Evolutionary conservation across 2,113 vertebrate genomes (phyloP).

Genomic region (Addax nasomaculatus): DNA sequence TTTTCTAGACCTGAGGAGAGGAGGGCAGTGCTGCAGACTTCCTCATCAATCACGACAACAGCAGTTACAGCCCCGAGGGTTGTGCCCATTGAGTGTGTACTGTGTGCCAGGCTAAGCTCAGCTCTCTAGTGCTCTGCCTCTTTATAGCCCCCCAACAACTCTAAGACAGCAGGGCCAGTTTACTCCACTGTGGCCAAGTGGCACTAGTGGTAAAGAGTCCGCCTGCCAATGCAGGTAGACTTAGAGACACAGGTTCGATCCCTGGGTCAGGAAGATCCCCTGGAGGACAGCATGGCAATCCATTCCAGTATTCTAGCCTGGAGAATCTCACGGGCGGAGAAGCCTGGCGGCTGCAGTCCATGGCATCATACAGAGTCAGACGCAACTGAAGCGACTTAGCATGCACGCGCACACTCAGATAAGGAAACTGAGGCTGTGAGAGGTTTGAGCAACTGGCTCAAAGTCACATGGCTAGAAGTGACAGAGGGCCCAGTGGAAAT

Average conservation of each 20-base stretch:
- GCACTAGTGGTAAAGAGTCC: background rate
- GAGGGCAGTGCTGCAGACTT: background rate
- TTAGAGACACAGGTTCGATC: background rate
- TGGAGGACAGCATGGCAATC: background rate
- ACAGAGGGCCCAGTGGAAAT: background rate
- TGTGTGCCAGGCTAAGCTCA: background rate
- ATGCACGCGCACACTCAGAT: background rate
- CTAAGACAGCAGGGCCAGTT: fast-evolving
- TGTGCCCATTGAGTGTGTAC: background rate
- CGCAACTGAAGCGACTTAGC: background rate
- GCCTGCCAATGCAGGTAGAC: background rate
- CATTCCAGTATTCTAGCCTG: background rate
- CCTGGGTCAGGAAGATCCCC: background rate
- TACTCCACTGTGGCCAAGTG: background rate
- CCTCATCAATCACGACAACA: fast-evolving
- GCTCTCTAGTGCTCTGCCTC: background rate
- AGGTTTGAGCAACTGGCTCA: background rate
- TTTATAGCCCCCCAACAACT: no score
- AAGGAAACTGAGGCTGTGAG: background rate
- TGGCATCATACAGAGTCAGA: fast-evolving
- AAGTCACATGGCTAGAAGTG: background rate
- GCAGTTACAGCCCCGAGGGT: background rate
- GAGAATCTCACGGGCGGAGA: background rate
- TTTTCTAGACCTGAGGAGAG: background rate
- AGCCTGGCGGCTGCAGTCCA: background rate